These are phyloP conservation scores for Rhodeus uyekii DNA, from an alignment of 2,797 vertebrate genomes.

Conservation along the genomic window DNA sequence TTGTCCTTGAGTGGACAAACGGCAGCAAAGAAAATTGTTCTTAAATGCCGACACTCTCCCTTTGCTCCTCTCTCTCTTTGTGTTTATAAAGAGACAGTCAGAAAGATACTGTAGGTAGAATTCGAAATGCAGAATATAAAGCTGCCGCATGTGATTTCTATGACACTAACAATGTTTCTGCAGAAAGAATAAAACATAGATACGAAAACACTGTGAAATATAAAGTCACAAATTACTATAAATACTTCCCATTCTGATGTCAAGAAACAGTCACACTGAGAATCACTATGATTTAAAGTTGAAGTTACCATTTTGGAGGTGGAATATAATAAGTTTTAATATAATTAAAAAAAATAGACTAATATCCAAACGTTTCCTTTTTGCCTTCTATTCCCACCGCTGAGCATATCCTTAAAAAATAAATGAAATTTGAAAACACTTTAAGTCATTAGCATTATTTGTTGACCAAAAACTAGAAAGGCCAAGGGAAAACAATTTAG, in stretches of 20 bases:
- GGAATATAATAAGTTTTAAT: no score
- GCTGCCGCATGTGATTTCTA: background rate
- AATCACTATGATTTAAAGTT: background rate
- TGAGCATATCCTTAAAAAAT: no score
- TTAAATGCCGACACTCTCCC: slow-evolving; percentile 4
- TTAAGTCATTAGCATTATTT: background rate
- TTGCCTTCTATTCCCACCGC: no score
- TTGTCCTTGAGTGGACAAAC: slow-evolving; percentile 37
- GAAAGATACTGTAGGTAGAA: slow-evolving; percentile 4
- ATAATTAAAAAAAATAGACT: no score
- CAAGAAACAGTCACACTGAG: background rate
- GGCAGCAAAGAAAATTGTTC: slow-evolving; percentile 14
- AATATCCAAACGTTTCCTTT: no score
- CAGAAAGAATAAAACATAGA: background rate
- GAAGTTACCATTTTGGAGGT: background rate
- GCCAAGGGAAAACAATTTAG: background rate
- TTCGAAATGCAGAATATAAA: slow-evolving; percentile 1
- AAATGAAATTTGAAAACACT: no score
- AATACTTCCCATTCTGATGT: background rate
- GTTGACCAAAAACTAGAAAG: background rate
- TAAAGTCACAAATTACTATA: background rate
- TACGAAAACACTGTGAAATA: background rate
- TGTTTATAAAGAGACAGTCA: background rate
- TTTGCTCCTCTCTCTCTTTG: background rate
- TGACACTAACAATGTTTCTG: background rate